Base-by-base conservation (phyloP, 37 sponge, comb jelly and placozoan genomes). In the Aplysina aerophoba region DNA sequence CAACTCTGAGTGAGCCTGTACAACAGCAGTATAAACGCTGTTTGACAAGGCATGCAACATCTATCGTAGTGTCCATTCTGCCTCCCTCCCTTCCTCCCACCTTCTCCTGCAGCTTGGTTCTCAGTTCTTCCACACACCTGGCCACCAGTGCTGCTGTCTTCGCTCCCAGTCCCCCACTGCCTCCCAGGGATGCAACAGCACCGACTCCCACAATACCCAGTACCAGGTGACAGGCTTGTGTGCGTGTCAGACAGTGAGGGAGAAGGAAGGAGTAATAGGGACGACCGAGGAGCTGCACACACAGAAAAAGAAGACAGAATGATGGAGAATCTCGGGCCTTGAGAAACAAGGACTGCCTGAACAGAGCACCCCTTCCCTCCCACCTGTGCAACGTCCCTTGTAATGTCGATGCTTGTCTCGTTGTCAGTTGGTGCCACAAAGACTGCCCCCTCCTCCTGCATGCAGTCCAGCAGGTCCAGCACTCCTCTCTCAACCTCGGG, bases 251-350 rank as follows among this genome's bases (percentile, higher is more conserved):
- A 21, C 40, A 16, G 16, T 50, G 38, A 38, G 68, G 62, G 54
- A 90, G 83, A 5, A 27, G 15, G 56, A 85, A 75, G 24, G 31
- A 40, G 62, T 83, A 86, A 82, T 37, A 88, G 17, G 88, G 92
- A 59, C 85, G 66, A 4, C 92, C 92, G n/a, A 92, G 59, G n/a
- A 85, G 24, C 92, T 92, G 20, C 24, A 41, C 4, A 81, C 39
- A 65, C 19, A 53, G 21, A 34, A 57, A 31, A 55, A 74, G 21
- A 57, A 2, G 21, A 19, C 34, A 58, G 63, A 28, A 59, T 35
- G 5, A 25, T 28, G 21, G 36, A 75, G 15, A 20, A 44, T 36
- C 63, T 13, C 53, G 39, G 25, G 61, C 24, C 8, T 8, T 44
- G n/a, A n/a, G n/a, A n/a, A n/a, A n/a, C 8, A 44, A 44, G 50